Conservation (phyloP, 2,113 vertebrate species). For the Mormyrus lacerda region DNA sequence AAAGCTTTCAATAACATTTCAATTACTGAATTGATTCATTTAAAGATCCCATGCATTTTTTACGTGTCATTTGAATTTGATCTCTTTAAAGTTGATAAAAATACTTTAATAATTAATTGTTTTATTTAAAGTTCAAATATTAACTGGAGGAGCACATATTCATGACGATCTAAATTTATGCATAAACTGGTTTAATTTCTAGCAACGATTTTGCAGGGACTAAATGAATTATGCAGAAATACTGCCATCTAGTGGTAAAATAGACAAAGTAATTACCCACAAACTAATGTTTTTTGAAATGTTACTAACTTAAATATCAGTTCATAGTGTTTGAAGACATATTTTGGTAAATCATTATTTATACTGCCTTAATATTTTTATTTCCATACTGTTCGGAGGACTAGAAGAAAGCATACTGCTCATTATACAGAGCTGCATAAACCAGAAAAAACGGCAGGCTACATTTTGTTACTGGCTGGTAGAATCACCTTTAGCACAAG, state of each 20-base stretch:
- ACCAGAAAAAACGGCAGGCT: background rate
- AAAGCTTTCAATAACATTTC: background rate
- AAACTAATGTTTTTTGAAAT: background rate
- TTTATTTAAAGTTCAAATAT: background rate
- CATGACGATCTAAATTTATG: background rate
- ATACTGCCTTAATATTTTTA: background rate
- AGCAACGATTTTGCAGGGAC: background rate
- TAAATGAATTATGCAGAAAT: background rate
- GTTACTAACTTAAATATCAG: background rate
- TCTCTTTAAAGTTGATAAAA: background rate
- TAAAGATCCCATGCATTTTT: background rate
- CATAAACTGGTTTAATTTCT: background rate
- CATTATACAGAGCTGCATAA: background rate
- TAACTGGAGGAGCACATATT: background rate
- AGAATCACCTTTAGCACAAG: background rate
- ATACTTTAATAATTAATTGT: background rate
- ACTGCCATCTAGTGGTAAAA: background rate
- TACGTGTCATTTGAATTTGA: background rate
- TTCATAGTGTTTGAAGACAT: background rate
- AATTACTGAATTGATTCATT: background rate
- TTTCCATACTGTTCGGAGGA: background rate
- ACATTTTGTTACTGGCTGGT: background rate
- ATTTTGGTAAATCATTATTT: background rate
- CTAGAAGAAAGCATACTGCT: background rate
- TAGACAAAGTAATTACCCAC: background rate